Base-by-base conservation (phyloP, 2,888 invertebrate genomes). In the Aquatica leii region DNA sequence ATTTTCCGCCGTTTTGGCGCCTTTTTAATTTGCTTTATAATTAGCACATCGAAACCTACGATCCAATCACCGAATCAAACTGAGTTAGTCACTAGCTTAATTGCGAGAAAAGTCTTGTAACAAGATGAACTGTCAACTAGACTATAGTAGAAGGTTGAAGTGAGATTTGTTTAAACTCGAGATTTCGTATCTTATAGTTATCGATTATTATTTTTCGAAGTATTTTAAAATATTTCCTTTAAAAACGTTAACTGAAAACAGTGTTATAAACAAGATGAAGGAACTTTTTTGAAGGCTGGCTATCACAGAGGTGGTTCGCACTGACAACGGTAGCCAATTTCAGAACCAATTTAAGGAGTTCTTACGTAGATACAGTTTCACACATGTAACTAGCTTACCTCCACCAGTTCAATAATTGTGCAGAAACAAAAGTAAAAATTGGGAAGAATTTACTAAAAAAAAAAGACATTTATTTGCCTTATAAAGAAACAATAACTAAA, bases 261-360 rank as follows among this genome's bases (percentile, higher is more conserved):
- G 5, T 8, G 18, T 46, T n/a, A 46, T 14, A 5, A 5, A 3
- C 6, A 46, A n/a, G n/a, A n/a, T n/a, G n/a, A n/a, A n/a, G n/a
- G n/a, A n/a, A n/a, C n/a, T n/a, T n/a, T n/a, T n/a, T 46, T 46
- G 17, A 5, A 46, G 46, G 18, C n/a, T 9, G 4, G 46, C 17
- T n/a, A 46, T 46, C 4, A 6, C 46, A 5, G 46, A 46, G 4
- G n/a, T 46, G 3, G 46, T 46, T 5, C 3, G 15, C 4, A 9
- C 46, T 6, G 46, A 46, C 4, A 46, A 46, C 18, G 46, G 46
- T 17, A 6, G 4, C 4, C 46, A 46, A 17, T 46, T 46, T 46
- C 46, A 46, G n/a, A 46, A n/a, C 5, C 2, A 46, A 46, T 46
- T 46, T 46, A 46, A 46, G 12, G 5, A 6, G 5, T 46, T 46